Evolutionary conservation across 2,888 invertebrate genomes (phyloP), one percentile per base, ranked within the genome.

Genomic region (Cheilosia scutellata): DNA sequence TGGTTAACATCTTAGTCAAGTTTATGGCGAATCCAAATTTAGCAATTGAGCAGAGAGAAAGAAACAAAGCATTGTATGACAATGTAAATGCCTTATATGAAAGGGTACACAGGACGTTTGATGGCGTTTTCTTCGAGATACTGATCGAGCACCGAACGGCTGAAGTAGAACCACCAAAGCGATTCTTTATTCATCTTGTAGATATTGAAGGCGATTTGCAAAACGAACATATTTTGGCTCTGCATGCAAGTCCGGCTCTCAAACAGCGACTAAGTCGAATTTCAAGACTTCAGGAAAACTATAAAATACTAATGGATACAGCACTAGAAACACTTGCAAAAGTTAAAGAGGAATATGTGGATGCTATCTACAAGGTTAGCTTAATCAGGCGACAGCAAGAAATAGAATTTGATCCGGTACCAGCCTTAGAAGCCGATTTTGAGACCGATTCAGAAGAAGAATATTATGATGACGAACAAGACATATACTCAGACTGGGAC

Each of bases 241-340:
- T 55, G 7, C 6, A 55, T 31, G 55, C n/a, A 33, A 6, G 16
- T 29, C 55, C 55, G 9, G 4, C 16, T 16, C 3, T 55, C n/a
- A 55, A 55, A 7, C n/a, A 55, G 6, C 16, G 33, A 1, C 55
- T 55, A 4, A n/a, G n/a, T 33, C 55, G 16, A 16, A 55, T 55
- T 25, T n/a, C 31, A 16, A 55, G 33, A 33, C 16, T 55, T n/a
- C 55, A 55, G 16, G 55, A 33, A 9, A 55, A 55, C 31, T 55
- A 16, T 13, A 31, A 31, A 16, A 33, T 55, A 16, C 11, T 55
- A 31, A 16, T 31, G 31, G 55, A 55, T n/a, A 16, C 31, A 1
- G 33, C 55, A 7, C 6, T n/a, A 16, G 55, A 31, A 31, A 33
- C 55, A n/a, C 33, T 55, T 1, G 33, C 5, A 5, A 20, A 16